A percentile compares a stretch with the other conserved stretches of the same genome.
phyloP scores from a whole-genome alignment of 2,797 vertebrate genomes.

The Sebastes steindachneri region DNA sequence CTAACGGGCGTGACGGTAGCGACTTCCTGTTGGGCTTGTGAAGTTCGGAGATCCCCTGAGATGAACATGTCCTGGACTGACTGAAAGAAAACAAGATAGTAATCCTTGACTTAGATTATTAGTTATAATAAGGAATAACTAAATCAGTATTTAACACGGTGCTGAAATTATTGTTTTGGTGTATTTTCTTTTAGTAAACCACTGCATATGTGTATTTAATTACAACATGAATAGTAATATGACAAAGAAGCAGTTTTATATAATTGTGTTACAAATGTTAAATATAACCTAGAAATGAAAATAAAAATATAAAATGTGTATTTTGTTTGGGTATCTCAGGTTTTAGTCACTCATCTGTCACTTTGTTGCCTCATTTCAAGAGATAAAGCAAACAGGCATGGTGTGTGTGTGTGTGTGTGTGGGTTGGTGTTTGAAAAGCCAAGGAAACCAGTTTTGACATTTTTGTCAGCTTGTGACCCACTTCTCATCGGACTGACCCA shows the following conservation, averaged over 20 bases:
- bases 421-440: conserved; percentile 58
- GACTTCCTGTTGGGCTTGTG: conserved; percentile 73
- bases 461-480: conserved; percentile 86
- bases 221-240: not conserved
- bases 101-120: conserved; percentile 48
- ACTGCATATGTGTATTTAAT: not conserved
- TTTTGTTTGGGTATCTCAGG: not conserved
- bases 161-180: not conserved
- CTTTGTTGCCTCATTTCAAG: conserved; percentile 20
- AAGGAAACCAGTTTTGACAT: conserved; percentile 82
- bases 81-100: conserved; percentile 66
- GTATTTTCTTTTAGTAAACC: not conserved
- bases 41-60: conserved; percentile 64
- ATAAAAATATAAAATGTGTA: not conserved
- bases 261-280: not conserved
- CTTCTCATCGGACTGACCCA: conserved; percentile 80
- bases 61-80: conserved; percentile 51
- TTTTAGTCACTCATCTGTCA: conserved; percentile 45
- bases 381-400: conserved; percentile 58
- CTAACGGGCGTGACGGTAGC: conserved; percentile 65
- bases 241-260: not conserved
- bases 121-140: conserved; percentile 13
- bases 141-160: conserved; percentile 5
- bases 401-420: conserved; percentile 22
- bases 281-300: not conserved